phyloP scores from a whole-genome alignment of 2,797 vertebrate species.

The Apogon hyalosoma region DNA sequence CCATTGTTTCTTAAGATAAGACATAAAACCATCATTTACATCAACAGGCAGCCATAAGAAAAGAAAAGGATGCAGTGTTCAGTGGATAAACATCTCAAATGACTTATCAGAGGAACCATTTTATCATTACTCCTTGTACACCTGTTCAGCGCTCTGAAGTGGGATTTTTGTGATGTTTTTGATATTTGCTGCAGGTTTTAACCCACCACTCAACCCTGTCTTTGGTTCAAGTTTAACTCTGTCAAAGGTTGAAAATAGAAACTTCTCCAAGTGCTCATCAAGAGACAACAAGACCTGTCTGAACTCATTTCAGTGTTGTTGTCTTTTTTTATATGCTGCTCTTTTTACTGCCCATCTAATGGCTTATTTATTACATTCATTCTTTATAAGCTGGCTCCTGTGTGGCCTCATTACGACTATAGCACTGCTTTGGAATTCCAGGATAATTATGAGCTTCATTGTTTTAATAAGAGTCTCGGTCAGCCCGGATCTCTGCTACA shows the following conservation, averaged over 20 bases:
- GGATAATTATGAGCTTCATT: constrained; percentile 87
- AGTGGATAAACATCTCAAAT: neutral
- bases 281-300: constrained; percentile 72
- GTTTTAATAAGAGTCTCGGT: constrained; percentile 87
- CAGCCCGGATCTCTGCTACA: constrained; percentile 75
- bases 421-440: constrained; percentile 84
- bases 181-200: constrained; percentile 16
- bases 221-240: constrained; percentile 4
- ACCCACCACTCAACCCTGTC: constrained; percentile 7
- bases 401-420: constrained; percentile 87
- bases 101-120: neutral
- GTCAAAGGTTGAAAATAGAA: constrained; percentile 37
- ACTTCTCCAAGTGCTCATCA: constrained; percentile 65
- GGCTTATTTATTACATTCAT: constrained; percentile 88
- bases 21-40: too few species aligned
- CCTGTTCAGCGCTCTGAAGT: too few species aligned
- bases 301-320: constrained; percentile 72
- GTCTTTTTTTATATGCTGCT: constrained; percentile 28
- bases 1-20: too few species aligned
- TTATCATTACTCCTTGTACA: neutral
- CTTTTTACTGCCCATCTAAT: constrained; percentile 84
- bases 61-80: too few species aligned
- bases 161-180: neutral
- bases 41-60: too few species aligned
- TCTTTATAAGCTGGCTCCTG: constrained; percentile 85